Evolutionary conservation across 2,797 vertebrate genomes (phyloP).

Genomic region (Chromis chromis): DNA sequence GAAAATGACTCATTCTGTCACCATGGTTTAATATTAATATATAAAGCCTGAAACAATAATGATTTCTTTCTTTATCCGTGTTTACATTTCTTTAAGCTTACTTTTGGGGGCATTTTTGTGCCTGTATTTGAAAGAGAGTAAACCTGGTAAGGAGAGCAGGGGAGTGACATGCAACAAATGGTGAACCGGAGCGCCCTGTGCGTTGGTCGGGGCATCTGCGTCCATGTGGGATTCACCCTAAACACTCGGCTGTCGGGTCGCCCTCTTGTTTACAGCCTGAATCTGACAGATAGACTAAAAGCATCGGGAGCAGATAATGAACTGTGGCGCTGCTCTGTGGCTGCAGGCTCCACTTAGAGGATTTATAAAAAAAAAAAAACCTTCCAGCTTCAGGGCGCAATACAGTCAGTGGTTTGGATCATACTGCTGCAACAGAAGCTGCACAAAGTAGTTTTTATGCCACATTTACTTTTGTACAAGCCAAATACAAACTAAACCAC

Average conservation of each 20-base stretch:
- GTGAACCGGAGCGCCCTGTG: too few species aligned
- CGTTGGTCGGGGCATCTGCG: too few species aligned
- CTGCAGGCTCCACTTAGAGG: too few species aligned
- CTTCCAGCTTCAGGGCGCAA: conserved; percentile 1
- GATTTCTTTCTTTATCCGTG: neutral
- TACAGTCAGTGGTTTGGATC: too few species aligned
- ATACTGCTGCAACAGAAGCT: neutral
- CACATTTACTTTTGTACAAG: neutral
- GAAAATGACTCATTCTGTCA: conserved; percentile 28
- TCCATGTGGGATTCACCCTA: too few species aligned
- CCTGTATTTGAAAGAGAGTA: too few species aligned
- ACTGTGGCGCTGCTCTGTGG: neutral
- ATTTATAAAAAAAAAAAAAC: neutral
- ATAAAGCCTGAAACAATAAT: neutral
- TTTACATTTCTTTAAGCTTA: too few species aligned
- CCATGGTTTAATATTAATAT: neutral
- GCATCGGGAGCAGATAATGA: conserved; percentile 1
- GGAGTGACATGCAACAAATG: too few species aligned
- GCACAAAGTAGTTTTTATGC: neutral
- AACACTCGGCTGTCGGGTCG: neutral
- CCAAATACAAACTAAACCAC: neutral
- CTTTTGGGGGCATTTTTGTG: too few species aligned
- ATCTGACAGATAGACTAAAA: neutral
- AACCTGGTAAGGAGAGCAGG: too few species aligned
- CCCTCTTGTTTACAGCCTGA: neutral